Evolutionary conservation across 2,888 invertebrate species (phyloP), one percentile per base, ranked within the genome.

Genomic region (Epiblema foenella): DNA sequence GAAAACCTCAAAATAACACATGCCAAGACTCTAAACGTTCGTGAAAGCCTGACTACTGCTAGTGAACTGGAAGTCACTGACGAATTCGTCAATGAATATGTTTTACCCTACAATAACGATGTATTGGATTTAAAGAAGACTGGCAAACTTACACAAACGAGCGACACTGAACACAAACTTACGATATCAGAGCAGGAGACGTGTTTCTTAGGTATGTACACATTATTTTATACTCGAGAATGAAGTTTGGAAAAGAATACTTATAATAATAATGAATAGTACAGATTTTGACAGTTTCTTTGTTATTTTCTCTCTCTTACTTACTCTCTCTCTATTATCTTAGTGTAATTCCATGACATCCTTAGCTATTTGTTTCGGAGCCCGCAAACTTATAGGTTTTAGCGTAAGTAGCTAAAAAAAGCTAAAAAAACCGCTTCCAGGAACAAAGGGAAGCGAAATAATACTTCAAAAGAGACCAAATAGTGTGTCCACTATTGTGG

Each of bases 101-200:
- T 85, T 20, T 68, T 81, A 59, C 83, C 85, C n/a, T 83, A 85
- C 68, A 69, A 74, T 24, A 79, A 81, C 67, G 78, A 83, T 73
- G 75, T 77, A 56, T 79, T 84, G 37, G 74, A 75, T 60, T 52
- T 78, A 46, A 72, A 76, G 54, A 83, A 87, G 78, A 82, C 42
- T n/a, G 67, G 86, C 82, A 89, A 80, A 85, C 77, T 85, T 63
- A 81, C 82, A 60, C 78, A 78, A 52, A 77, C 76, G 39, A 82
- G 81, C 52, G 81, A 83, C 62, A 76, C 81, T 11, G 77, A 77
- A 65, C 75, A 82, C 62, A 74, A 77, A 58, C 75, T 80, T 78
- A 81, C 83, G 84, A 87, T 91, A 81, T 86, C 85, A 75, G 85
- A 91, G 85, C 86, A 87, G 82, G 84, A 86, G 74, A 80, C 85